Conservation (phyloP, 2,797 vertebrate species). For the Mormyrus hasselquistii region DNA sequence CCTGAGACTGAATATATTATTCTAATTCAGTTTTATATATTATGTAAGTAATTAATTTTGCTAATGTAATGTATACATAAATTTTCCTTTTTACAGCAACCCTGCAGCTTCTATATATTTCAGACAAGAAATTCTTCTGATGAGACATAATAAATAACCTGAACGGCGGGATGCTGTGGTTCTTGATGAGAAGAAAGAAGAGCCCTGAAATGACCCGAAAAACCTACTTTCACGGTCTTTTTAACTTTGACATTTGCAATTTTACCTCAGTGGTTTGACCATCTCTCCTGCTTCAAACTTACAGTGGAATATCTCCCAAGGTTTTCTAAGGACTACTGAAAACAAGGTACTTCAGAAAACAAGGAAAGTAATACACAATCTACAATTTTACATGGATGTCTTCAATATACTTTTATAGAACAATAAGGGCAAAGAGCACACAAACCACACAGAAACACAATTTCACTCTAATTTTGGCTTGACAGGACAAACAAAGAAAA, state of each 20-base stretch:
- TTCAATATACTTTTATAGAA: background rate
- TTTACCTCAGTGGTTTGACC: background rate
- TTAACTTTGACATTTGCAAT: background rate
- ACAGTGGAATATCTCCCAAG: background rate
- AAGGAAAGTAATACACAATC: background rate
- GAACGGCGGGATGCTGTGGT: background rate
- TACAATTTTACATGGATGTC: background rate
- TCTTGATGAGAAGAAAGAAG: background rate
- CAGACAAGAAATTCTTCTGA: background rate
- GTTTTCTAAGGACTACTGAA: background rate
- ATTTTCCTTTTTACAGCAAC: background rate
- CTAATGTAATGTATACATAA: background rate
- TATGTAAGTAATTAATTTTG: background rate
- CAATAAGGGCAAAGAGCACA: background rate
- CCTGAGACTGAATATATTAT: slow-evolving; percentile 1
- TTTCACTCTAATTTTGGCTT: background rate
- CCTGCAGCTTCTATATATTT: background rate
- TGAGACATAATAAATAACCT: background rate
- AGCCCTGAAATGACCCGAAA: background rate
- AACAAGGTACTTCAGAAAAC: background rate
- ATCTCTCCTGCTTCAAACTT: background rate
- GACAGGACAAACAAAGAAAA: background rate
- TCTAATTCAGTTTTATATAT: background rate
- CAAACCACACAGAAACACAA: background rate
- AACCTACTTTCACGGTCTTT: background rate